Conservation (phyloP, 2,888 invertebrate species). For the Loripinus fragilis region DNA sequence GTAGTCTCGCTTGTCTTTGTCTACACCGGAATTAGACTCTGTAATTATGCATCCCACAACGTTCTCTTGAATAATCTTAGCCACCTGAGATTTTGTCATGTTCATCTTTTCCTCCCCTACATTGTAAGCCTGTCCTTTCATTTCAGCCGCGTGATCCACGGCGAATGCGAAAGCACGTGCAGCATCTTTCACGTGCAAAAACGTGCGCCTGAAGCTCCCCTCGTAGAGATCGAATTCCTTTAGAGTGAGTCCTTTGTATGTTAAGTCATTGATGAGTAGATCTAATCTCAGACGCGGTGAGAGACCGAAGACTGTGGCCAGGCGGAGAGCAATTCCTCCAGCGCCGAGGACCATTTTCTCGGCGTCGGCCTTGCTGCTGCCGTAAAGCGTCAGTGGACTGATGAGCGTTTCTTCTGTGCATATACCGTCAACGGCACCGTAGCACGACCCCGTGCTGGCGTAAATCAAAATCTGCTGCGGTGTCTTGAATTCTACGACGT, state of each 20-base stretch:
- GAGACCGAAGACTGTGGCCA: constrained; percentile 79
- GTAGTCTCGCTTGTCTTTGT: constrained; percentile 82
- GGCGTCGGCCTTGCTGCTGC: constrained; percentile 62
- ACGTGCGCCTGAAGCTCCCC: constrained; percentile 79
- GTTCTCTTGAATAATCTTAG: constrained; percentile 70
- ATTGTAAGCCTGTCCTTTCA: constrained; percentile 79
- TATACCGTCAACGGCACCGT: constrained; percentile 78
- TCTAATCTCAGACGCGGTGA: constrained; percentile 29
- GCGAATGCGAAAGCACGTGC: constrained; percentile 80
- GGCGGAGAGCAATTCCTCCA: constrained; percentile 76
- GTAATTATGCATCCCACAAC: constrained; percentile 73
- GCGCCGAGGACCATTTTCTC: constrained; percentile 62
- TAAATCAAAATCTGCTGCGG: constrained; percentile 9
- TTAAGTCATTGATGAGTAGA: constrained; percentile 17
- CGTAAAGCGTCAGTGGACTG: constrained; percentile 80
- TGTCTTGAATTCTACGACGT: constrained; percentile 27
- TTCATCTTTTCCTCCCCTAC: constrained; percentile 82
- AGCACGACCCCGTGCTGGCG: constrained; percentile 80
- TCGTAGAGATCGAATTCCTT: constrained; percentile 79
- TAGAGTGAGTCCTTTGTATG: constrained; percentile 65
- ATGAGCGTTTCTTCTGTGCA: constrained; percentile 81
- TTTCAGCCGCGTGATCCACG: constrained; percentile 72
- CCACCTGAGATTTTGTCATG: constrained; percentile 80
- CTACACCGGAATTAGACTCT: constrained; percentile 73
- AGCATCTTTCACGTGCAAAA: constrained; percentile 82